A percentile compares a stretch with the other conserved stretches of the same genome.
phyloP scores from a whole-genome alignment of 2,888 invertebrate genomes.

The Lycocerus yunnanus region DNA sequence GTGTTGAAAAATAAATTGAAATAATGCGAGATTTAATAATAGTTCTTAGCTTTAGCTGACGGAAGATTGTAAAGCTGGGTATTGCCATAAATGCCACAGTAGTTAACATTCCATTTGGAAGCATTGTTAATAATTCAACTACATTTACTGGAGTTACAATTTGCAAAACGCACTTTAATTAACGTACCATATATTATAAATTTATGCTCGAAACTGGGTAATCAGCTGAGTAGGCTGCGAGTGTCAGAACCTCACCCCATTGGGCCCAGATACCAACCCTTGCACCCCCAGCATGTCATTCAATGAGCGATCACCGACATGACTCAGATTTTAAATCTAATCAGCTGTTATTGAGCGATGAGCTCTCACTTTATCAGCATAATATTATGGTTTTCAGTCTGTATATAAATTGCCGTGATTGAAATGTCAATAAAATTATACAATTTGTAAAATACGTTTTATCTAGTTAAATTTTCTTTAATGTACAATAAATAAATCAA shows the following conservation, averaged over 20 bases:
- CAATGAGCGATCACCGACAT: constrained; percentile 41
- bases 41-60: not conserved
- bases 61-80: not conserved
- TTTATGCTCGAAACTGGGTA: constrained; percentile 24
- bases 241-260: constrained; percentile 19
- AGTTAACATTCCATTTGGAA: not conserved
- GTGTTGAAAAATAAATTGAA: not conserved
- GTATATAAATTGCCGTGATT: constrained; percentile 11
- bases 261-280: constrained; percentile 9
- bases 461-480: not conserved
- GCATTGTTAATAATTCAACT: constrained; percentile 11
- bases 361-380: constrained; percentile 28
- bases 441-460: not conserved
- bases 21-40: not conserved
- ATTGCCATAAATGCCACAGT: not conserved
- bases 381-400: constrained; percentile 26
- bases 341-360: constrained; percentile 43
- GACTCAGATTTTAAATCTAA: constrained; percentile 44
- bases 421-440: constrained; percentile 4
- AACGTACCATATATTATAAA: constrained; percentile 24
- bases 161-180: constrained; percentile 21
- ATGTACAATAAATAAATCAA: not conserved
- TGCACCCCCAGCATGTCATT: constrained; percentile 32
- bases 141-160: constrained; percentile 9
- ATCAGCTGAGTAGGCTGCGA: constrained; percentile 29